These are phyloP conservation scores for Tetragonisca angustula DNA, from an alignment of 2,888 invertebrate species.

Conservation along the genomic window DNA sequence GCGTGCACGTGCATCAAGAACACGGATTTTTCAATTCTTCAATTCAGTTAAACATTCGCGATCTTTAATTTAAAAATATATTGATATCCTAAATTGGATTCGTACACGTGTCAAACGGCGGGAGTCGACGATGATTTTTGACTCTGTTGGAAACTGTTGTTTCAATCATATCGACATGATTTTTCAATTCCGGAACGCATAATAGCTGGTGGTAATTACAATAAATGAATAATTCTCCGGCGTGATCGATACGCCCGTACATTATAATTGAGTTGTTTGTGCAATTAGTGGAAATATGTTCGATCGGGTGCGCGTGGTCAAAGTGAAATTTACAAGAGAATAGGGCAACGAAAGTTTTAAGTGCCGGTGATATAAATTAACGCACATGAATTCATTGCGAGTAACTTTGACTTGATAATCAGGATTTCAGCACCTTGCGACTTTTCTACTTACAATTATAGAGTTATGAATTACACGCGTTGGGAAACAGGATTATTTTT, in stretches of 20 bases:
- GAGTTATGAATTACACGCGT: too few species aligned
- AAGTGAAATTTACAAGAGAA: neutral
- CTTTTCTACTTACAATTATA: too few species aligned
- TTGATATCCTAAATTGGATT: too few species aligned
- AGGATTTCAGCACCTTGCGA: too few species aligned
- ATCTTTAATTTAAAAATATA: neutral
- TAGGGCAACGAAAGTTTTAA: too few species aligned
- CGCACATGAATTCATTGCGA: too few species aligned
- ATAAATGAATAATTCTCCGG: constrained; percentile 6
- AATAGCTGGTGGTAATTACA: constrained; percentile 3
- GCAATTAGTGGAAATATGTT: neutral
- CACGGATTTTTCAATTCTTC: too few species aligned
- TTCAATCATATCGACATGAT: constrained; percentile 4
- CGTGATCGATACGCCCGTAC: neutral
- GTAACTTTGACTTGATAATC: too few species aligned
- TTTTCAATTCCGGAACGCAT: neutral
- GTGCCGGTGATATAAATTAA: too few species aligned
- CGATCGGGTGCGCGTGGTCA: neutral
- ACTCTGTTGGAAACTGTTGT: neutral
- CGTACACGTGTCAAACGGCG: neutral
- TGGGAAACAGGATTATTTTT: too few species aligned
- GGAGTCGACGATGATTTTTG: neutral
- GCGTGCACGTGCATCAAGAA: too few species aligned
- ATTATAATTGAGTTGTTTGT: neutral
- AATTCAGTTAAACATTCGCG: neutral